phyloP scores from a whole-genome alignment of 2,797 vertebrate genomes.

The Cynodonichthys magdalenae region DNA sequence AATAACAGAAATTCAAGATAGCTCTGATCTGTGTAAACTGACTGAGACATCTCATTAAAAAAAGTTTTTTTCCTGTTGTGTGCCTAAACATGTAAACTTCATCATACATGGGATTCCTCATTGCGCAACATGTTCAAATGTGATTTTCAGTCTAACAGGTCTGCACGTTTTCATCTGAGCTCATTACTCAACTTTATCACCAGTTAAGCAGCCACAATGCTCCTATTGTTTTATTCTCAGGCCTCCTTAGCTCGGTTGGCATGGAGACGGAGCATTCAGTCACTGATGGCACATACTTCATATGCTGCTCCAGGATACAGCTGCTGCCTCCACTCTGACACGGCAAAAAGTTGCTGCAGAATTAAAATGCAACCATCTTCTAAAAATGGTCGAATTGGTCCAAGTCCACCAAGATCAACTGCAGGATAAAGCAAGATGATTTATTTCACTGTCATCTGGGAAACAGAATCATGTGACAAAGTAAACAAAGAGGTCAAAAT shows the following conservation, averaged over 20 bases:
- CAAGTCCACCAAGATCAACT: background rate
- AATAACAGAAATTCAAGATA: background rate
- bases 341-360: slow-evolving; percentile 16
- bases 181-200: background rate
- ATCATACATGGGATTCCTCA: too few species aligned
- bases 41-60: too few species aligned
- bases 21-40: background rate
- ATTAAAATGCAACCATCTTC: slow-evolving; percentile 10
- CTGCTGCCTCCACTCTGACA: slow-evolving; percentile 59
- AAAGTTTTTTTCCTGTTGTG: background rate
- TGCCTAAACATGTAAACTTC: background rate
- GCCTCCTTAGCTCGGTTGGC: slow-evolving; percentile 67
- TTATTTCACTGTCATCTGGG: background rate
- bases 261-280: slow-evolving; percentile 60
- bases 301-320: slow-evolving; percentile 60
- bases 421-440: background rate
- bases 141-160: background rate
- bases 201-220: background rate
- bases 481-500: too few species aligned
- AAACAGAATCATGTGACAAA: background rate
- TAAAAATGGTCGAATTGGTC: slow-evolving; percentile 13
- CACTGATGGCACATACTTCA: slow-evolving; percentile 67
- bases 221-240: slow-evolving; percentile 48
- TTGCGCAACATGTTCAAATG: background rate
- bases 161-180: background rate